phyloP scores from a whole-genome alignment of 2,113 vertebrate species.

The Megaceryle torquata region DNA sequence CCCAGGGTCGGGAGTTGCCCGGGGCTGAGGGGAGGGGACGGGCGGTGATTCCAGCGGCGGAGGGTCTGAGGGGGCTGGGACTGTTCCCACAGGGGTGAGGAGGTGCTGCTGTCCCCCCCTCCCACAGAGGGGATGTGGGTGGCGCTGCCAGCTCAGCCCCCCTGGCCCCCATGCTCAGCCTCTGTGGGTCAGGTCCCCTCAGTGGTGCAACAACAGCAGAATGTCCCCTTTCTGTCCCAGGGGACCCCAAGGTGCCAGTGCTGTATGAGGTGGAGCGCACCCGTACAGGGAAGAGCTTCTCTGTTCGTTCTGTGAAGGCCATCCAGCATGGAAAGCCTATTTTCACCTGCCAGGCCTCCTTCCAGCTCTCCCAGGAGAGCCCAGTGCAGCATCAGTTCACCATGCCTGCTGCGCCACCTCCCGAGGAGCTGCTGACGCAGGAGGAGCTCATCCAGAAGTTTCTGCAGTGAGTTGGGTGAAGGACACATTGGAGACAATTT shows the following conservation, averaged over 20 bases:
- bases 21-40: too few species aligned
- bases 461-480: constrained; percentile 75
- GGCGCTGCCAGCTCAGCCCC: background rate
- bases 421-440: constrained; percentile 81
- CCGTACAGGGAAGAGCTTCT: constrained; percentile 88
- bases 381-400: constrained; percentile 88
- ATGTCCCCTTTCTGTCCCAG: constrained; percentile 53
- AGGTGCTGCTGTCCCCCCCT: background rate
- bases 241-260: constrained; percentile 89
- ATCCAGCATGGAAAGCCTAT: constrained; percentile 91
- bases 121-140: too few species aligned
- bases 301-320: constrained; percentile 88
- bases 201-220: background rate
- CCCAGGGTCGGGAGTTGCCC: background rate
- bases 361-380: constrained; percentile 84
- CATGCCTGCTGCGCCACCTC: constrained; percentile 85
- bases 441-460: constrained; percentile 83
- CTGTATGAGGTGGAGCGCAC: constrained; percentile 91
- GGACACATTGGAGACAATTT: rapidly evolving
- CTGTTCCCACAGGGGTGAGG: background rate
- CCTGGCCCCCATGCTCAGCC: background rate
- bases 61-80: too few species aligned
- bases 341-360: constrained; percentile 90
- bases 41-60: background rate
- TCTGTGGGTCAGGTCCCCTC: too few species aligned